Conservation (phyloP, 2,113 vertebrate species). For the Labrus mixtus region DNA sequence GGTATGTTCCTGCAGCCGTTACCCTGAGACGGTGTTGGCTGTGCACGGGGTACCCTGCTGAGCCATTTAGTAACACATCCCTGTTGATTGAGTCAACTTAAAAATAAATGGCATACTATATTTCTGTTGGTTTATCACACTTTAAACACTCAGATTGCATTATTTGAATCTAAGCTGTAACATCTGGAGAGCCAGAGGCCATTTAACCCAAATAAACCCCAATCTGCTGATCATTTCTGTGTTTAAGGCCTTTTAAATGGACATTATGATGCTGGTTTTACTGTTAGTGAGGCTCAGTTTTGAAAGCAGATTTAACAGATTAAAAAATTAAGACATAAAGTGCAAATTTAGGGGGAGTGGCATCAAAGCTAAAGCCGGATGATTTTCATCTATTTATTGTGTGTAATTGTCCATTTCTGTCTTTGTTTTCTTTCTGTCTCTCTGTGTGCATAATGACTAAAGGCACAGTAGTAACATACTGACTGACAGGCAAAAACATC, state of each 20-base stretch:
- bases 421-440: background rate
- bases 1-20: too few relatives aligned
- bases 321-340: slow-evolving; percentile 17
- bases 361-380: background rate
- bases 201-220: slow-evolving; percentile 34
- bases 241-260: slow-evolving; percentile 33
- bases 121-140: background rate
- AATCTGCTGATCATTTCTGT: slow-evolving; percentile 32
- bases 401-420: background rate
- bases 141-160: slow-evolving; percentile 14
- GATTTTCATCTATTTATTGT: background rate
- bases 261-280: background rate
- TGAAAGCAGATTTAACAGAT: slow-evolving; percentile 37
- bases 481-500: background rate
- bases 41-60: too few relatives aligned
- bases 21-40: too few relatives aligned
- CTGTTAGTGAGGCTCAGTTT: background rate
- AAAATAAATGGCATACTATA: too few relatives aligned
- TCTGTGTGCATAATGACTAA: background rate
- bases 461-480: background rate
- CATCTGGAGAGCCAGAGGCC: slow-evolving; percentile 26
- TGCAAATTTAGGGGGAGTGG: background rate
- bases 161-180: slow-evolving; percentile 26
- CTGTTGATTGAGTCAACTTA: background rate
- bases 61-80: too few relatives aligned